phyloP scores from a whole-genome alignment of 2,113 vertebrate species.

The Proterorhinus semilunaris region DNA sequence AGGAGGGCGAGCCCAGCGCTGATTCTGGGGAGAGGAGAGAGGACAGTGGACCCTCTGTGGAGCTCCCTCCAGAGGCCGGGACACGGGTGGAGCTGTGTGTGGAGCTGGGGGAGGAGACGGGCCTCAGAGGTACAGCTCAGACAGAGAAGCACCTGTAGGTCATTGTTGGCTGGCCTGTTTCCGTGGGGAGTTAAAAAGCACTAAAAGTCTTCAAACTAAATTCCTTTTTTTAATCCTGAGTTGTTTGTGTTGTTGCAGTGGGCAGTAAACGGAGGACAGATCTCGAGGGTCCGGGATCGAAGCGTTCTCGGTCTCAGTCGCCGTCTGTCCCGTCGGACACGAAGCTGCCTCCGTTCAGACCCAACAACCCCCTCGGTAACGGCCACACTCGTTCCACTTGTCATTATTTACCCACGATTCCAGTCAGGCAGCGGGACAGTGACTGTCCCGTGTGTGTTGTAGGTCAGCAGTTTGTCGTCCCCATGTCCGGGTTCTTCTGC shows the following conservation, averaged over 20 bases:
- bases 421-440: too few species aligned
- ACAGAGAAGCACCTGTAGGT: too few species aligned
- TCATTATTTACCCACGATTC: too few species aligned
- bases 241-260: slow-evolving; percentile 25
- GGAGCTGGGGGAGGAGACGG: background rate
- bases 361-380: slow-evolving; percentile 68
- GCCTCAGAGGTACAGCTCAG: background rate
- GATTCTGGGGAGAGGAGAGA: background rate
- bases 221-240: too few species aligned
- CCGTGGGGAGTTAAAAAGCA: background rate
- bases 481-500: slow-evolving; percentile 74
- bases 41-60: background rate
- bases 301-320: slow-evolving; percentile 50
- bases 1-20: background rate
- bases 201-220: background rate
- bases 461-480: slow-evolving; percentile 77
- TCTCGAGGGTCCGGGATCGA: slow-evolving; percentile 26
- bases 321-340: slow-evolving; percentile 21
- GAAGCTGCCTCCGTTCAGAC: slow-evolving; percentile 57
- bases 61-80: background rate
- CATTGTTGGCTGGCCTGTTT: too few species aligned
- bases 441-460: background rate
- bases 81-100: background rate
- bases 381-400: background rate
- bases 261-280: slow-evolving; percentile 36